phyloP scores from a whole-genome alignment of 2,888 invertebrate genomes.

The Opisthograptis luteolata region DNA sequence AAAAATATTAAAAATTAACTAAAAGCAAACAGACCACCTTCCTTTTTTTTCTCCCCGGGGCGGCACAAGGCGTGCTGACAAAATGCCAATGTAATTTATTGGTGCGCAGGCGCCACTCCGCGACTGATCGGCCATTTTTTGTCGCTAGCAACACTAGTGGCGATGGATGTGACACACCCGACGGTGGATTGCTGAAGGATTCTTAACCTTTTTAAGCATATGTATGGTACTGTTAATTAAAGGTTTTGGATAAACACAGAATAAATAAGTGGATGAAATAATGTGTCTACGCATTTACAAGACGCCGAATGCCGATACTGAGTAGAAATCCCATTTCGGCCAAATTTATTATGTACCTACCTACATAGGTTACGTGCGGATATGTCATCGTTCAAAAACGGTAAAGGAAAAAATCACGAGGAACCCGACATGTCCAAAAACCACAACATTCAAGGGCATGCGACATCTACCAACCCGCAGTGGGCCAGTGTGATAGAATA shows the following conservation, averaged over 20 bases:
- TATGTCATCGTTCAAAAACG: no score
- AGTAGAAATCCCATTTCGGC: no score
- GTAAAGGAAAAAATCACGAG: no score
- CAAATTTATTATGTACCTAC: no score
- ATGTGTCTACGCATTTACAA: no score
- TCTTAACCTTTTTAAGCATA: background rate
- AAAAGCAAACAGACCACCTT: constrained; percentile 18
- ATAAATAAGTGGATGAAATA: no score
- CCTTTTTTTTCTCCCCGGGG: constrained; percentile 38
- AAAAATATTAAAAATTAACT: constrained; percentile 8
- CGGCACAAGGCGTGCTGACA: constrained; percentile 71
- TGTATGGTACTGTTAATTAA: background rate
- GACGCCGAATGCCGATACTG: no score
- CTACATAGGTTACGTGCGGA: no score
- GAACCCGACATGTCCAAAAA: no score
- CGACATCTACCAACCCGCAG: no score
- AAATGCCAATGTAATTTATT: constrained; percentile 74
- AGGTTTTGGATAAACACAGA: background rate
- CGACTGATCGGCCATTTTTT: constrained; percentile 50
- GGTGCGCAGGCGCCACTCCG: constrained; percentile 64
- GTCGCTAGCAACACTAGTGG: background rate
- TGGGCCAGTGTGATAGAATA: no score
- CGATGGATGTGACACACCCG: background rate
- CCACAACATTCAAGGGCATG: no score
- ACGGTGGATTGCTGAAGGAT: background rate